Evolutionary conservation across 2,888 invertebrate species (phyloP), one percentile per base, ranked within the genome.

Genomic region (Parnassius apollo): DNA sequence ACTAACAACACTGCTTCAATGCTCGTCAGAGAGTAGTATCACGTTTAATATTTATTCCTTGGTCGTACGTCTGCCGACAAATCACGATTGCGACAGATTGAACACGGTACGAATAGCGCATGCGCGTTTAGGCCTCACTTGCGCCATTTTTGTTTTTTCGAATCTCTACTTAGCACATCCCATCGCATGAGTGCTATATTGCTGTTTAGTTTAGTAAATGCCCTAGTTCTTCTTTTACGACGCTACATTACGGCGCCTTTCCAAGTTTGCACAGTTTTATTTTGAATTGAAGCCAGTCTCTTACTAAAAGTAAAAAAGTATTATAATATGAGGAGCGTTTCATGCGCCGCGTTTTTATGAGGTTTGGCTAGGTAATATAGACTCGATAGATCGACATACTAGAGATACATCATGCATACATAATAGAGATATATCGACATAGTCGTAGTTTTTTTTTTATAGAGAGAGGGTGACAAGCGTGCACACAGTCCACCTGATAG

Each of bases 31-130:
- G 35, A 35, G 35, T 35, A 35, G 35, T 35, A 35, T 35, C 35
- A 35, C 35, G 35, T 35, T 7, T 35, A 35, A 35, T 35, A 35
- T 35, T 35, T 35, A 35, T 35, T 35, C 35, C 35, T 35, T 35
- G 35, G 7, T 66, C 69, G 68, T 68, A 69, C 69, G 69, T 69
- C 67, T 62, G 66, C 66, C 67, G 67, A 67, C 69, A 70, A 70
- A 69, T 65, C 65, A 64, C 66, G 66, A 69, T 65, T 65, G 65
- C 66, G 66, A 66, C 68, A 69, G 71, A 72, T 75, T 76, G 77
- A 75, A 70, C 75, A 74, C 71, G 67, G 64, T 67, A 64, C 60
- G 57, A 48, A 56, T 54, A 44, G 66, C 75, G 77, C 77, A 76
- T 72, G 77, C 77, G 78, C 69, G 58, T 55, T 62, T 54, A 51